Base-by-base conservation (phyloP, 2,113 vertebrate species). In the Antidorcas marsupialis region DNA sequence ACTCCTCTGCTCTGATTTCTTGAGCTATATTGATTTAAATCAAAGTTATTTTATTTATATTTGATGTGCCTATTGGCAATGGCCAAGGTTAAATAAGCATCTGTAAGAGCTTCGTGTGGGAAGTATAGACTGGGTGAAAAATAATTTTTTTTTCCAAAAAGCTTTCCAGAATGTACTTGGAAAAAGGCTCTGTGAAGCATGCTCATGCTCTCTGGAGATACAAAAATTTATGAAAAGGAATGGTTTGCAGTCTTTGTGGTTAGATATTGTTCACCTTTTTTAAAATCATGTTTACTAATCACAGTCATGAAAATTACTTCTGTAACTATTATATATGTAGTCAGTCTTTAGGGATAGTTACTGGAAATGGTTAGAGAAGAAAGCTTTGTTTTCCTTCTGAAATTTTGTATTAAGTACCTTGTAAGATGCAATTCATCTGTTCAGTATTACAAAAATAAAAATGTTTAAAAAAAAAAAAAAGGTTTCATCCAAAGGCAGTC, bases 1-100 rank as follows among this genome's bases (percentile, higher is more conserved):
- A 97, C 98, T 98, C 96, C 96, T 96, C 1, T 93, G 98, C 98
- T 99, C 97, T 98, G 98, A 99, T 99, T 99, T 98, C 97, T 71
- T 97, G 97, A 97, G 85, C 94, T 97, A 97, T 39, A 99, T 98
- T 98, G 97, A 99, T 99, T 96, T 95, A 97, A 93, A 89, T 98
- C 91, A 97, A 92, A 98, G 95, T 98, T 98, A 91, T 98, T 98
- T 98, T 98, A 99, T 99, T 98, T 98, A 98, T 99, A 98, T 99
- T 99, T 99, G 81, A 98, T 99, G 97, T 98, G 98, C 98, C 98
- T 97, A 9, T 55, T 96, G 98, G 98, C 97, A 33, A 89, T 97
- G 90, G 97, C 88, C 97, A 97, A 98, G 97, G 97, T 97, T 98
- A 95, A 98, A 98, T 98, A 99, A 97, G 96, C 96, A 98, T 98